These are phyloP conservation scores for Drosophila azteca DNA, from an alignment of 1,140 invertebrate species.

Conservation along the genomic window DNA sequence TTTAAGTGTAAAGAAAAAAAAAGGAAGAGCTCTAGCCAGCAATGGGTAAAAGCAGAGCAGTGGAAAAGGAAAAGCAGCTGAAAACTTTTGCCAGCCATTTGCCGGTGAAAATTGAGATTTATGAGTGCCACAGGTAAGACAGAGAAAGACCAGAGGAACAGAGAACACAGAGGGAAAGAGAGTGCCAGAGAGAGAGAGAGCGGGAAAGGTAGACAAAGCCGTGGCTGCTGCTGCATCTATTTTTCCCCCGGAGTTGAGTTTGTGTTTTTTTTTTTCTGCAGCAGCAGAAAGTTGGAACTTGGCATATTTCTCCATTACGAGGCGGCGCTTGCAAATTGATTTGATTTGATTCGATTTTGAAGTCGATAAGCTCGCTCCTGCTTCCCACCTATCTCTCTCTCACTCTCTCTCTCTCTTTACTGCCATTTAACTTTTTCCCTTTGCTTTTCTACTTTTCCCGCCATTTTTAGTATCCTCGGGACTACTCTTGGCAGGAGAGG, in stretches of 20 bases:
- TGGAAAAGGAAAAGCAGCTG: slow-evolving; percentile 50
- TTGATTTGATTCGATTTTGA: slow-evolving; percentile 79
- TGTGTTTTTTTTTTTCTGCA: slow-evolving; percentile 20
- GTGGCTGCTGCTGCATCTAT: slow-evolving; percentile 34
- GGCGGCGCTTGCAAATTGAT: slow-evolving; percentile 70
- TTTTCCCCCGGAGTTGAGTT: slow-evolving; percentile 46
- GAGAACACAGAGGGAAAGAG: too few species aligned
- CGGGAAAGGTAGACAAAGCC: slow-evolving; percentile 36
- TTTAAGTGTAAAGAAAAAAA: background rate
- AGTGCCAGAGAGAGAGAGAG: background rate
- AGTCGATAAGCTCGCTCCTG: slow-evolving; percentile 65
- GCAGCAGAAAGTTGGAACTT: slow-evolving; percentile 52
- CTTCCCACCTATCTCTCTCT: slow-evolving; percentile 2
- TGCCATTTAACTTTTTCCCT: slow-evolving; percentile 10
- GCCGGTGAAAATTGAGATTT: slow-evolving; percentile 58
- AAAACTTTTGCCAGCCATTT: slow-evolving; percentile 58
- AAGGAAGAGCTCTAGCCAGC: background rate
- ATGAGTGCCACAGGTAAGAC: slow-evolving; percentile 41
- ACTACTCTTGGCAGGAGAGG: slow-evolving; percentile 23
- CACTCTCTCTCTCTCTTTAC: background rate
- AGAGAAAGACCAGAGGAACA: background rate
- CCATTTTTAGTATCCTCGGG: background rate
- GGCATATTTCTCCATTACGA: slow-evolving; percentile 78
- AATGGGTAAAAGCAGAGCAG: slow-evolving; percentile 46
- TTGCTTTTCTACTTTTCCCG: background rate